Base-by-base conservation (phyloP, 2,113 vertebrate genomes). In the Coracopsis vasa region DNA sequence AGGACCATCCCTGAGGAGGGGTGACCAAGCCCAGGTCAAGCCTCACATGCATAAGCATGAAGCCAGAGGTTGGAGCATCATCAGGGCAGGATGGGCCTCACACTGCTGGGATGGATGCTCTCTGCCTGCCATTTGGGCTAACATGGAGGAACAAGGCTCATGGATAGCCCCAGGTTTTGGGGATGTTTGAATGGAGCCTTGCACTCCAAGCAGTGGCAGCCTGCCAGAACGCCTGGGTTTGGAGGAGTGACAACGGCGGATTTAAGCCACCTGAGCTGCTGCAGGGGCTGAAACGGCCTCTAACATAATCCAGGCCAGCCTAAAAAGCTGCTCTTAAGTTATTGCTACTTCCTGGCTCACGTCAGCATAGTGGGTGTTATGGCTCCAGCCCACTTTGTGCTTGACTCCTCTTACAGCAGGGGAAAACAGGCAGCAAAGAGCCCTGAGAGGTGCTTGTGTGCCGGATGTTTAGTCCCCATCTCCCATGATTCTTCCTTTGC, bases 201-300 rank as follows among this genome's bases (percentile, higher is more conserved):
- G 53, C 56, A 10, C 83, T 88, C 65, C 39, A 3, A 47, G 83
- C 44, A 11, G 0, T 83, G 90, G 92, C 92, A 90, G 82, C 47
- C 42, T 75, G 93, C 92, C 95, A 94, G 90, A 65, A 65, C 0
- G 20, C 88, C 35, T 50, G 84, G 28, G 37, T 78, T 87, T 94
- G 92, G 69, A 94, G 86, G 69, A 85, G 82, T 83, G 92, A 88
- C 92, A 92, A 78, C 61, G 83, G 82, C 0, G 10, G 88, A 95
- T 96, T 93, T 94, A 92, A 96, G 95, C 90, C 94, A 96, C 95
- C 93, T 95, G 95, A 94, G 81, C 74, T 80, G 93, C 90, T 86
- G 71, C 85, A 93, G 82, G 79, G 71, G 48, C 33, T 70, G 67
- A 86, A 93, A 62, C 0, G 0, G 60, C 74, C 67, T 77, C 79